Percentiles rank a stretch among this genome's conserved stretches.
These are phyloP conservation scores for Archilochus colubris DNA, from an alignment of 2,113 vertebrate genomes.

Conservation along the genomic window DNA sequence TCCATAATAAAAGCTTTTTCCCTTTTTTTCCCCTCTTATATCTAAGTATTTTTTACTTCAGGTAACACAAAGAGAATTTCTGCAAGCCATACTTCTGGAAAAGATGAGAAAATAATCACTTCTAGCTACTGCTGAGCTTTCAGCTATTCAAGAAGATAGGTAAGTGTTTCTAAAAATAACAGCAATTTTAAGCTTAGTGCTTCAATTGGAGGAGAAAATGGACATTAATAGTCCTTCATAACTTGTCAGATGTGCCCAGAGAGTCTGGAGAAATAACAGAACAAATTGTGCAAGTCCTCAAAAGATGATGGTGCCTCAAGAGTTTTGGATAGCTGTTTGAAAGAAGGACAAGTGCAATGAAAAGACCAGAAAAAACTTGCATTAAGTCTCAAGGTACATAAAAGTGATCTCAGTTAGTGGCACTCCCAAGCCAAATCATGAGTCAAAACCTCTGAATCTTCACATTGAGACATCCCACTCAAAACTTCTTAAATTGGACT, in stretches of 20 bases:
- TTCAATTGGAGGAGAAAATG: conserved; percentile 17
- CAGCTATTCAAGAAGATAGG: neutral
- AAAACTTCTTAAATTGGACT: neutral
- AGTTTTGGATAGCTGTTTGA: neutral
- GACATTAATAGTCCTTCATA: neutral
- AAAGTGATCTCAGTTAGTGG: neutral
- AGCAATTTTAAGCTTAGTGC: neutral
- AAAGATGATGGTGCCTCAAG: neutral
- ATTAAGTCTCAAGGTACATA: neutral
- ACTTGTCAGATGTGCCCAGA: neutral
- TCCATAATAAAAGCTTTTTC: neutral
- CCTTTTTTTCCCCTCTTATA: neutral
- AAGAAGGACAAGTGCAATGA: neutral
- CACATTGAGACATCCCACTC: neutral
- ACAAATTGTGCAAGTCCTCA: neutral
- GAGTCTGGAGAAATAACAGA: neutral
- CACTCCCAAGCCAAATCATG: neutral
- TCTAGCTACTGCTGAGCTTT: neutral
- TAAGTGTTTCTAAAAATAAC: neutral
- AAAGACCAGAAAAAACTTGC: neutral
- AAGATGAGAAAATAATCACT: neutral
- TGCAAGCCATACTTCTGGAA: neutral
- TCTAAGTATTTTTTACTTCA: neutral
- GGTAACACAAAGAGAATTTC: neutral
- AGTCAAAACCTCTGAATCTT: neutral